These are phyloP conservation scores for Acrocephalus arundinaceus DNA, from an alignment of 2,113 vertebrate genomes.

Conservation along the genomic window DNA sequence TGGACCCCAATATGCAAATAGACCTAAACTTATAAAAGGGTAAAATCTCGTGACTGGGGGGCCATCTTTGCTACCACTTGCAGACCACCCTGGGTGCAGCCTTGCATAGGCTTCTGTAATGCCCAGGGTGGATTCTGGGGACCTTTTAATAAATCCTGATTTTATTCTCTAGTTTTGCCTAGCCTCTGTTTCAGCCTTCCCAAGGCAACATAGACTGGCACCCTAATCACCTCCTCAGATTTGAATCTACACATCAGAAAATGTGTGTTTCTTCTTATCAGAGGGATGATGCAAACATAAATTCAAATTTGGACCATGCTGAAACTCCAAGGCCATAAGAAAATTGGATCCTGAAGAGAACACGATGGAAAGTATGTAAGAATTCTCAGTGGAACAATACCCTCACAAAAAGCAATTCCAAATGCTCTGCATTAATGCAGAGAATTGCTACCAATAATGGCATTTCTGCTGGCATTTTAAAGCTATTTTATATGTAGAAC, in stretches of 20 bases:
- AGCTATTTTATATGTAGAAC: neutral
- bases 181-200: too few relatives aligned
- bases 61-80: too few relatives aligned
- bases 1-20: too few relatives aligned
- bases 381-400: neutral
- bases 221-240: neutral
- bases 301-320: neutral
- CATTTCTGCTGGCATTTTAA: slow-evolving; percentile 1
- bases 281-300: neutral
- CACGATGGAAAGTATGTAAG: neutral
- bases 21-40: too few relatives aligned
- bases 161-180: too few relatives aligned
- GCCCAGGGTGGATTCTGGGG: too few relatives aligned
- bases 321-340: neutral
- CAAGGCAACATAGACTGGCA: neutral
- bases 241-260: neutral
- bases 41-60: too few relatives aligned
- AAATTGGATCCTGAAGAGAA: neutral
- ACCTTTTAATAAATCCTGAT: too few relatives aligned
- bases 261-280: neutral
- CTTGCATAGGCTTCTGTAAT: too few relatives aligned
- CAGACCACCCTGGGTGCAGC: too few relatives aligned
- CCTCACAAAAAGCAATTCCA: neutral
- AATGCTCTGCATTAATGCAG: neutral
- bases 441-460: neutral